Base-by-base conservation (phyloP, 1,140 invertebrate species). In the Dendrolimus punctatus region DNA sequence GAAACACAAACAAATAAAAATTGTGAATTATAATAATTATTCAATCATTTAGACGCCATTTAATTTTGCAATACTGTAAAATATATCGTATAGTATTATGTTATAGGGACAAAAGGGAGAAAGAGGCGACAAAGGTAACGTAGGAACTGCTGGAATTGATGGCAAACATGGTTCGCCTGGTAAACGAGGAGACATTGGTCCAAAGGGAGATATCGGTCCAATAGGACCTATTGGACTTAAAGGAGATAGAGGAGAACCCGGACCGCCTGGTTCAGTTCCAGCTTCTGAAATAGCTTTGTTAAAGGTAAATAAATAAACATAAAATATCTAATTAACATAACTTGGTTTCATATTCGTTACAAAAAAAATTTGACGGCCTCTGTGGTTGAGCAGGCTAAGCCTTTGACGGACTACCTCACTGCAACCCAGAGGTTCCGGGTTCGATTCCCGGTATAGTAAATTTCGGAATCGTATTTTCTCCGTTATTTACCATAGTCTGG, bases 211-310 rank as follows among this genome's bases (percentile, higher is more conserved):
- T 7, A 7, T 51, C 3, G 77, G 77, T 5, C 42, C 56, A 4
- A 37, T 53, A 7, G 78, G 78, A 42, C 54, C 46, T 6, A 62
- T 41, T 49, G 80, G 78, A 6, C 38, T 53, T 10, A 81, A 76
- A 64, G 79, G 81, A 8, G 71, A 75, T 10, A 49, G 49, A 44
- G 77, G 77, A 38, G 54, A 57, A 58, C 66, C 67, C 2, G 72
- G 78, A 0, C 57, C 64, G 6, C 64, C 69, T 6, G 77, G 71
- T 39, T 64, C 63, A 53, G 57, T 71, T 7, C 57, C 73, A 47
- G 54, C 47, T 49, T 63, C 71, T 37, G 59, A 60, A 40, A 63
- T 76, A 43, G 65, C 62, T 40, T 44, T 72, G 37, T 55, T 78
- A 47, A 79, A 77, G 64, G 78, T 78, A 64, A 62, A n/a, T 39